These are phyloP conservation scores for Petromus typicus DNA, from an alignment of 2,113 vertebrate genomes.

Conservation along the genomic window DNA sequence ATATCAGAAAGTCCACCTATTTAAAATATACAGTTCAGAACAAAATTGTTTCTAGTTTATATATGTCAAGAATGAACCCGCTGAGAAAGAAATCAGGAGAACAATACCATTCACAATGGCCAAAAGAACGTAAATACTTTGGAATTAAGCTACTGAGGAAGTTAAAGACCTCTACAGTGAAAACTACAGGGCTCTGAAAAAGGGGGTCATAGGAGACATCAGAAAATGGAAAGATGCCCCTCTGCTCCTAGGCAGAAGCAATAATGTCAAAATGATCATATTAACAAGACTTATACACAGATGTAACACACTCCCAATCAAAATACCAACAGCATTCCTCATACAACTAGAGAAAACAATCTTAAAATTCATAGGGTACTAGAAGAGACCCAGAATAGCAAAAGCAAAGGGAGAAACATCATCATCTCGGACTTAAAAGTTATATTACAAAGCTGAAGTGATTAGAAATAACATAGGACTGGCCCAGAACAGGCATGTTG, in stretches of 20 bases:
- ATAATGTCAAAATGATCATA: not conserved
- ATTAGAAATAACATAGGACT: fast-evolving
- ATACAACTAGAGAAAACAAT: not conserved
- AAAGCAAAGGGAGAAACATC: not conserved
- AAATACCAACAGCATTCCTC: not conserved
- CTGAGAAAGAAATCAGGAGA: not conserved
- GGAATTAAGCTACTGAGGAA: not conserved
- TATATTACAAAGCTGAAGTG: not conserved
- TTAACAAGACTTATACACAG: not conserved
- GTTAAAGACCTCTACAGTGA: not conserved
- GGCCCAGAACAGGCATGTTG: not conserved
- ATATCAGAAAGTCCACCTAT: not conserved
- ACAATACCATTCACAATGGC: not conserved
- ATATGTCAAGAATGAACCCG: not conserved
- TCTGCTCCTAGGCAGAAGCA: not conserved
- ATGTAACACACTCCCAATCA: not conserved
- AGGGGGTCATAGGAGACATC: not conserved
- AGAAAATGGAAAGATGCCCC: not conserved
- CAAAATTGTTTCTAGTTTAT: not conserved
- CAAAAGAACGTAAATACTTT: not conserved
- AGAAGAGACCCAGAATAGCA: not conserved
- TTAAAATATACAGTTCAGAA: not conserved
- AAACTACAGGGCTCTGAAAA: not conserved
- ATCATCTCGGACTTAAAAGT: not conserved
- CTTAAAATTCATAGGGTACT: not conserved